Base-by-base conservation (phyloP, 2,888 invertebrate genomes). In the Cataglyphis altisquamis region DNA sequence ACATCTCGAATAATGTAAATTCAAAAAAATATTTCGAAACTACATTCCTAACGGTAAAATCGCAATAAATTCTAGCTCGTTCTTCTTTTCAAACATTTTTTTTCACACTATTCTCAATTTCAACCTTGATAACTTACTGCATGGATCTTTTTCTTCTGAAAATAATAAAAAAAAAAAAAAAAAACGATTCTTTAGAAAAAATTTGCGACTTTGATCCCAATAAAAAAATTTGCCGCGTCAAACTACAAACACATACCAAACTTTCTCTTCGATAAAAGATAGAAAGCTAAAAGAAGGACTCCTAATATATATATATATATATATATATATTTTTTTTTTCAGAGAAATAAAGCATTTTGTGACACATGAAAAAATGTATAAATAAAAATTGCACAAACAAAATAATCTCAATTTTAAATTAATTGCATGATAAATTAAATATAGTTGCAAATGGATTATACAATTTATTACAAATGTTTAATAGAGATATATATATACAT, bases 401-500 rank as follows among this genome's bases (percentile, higher is more conserved):
- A 39, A 75, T 25, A 39, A 66, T 39, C 12, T 55, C 1, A 36
- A n/a, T 55, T 36, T 36, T 62, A 55, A 57, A 82, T 39, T 12
- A 64, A 83, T 73, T 57, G 57, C n/a, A 83, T 25, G 36, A 83
- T 64, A 64, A 67, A 57, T 66, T 64, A 63, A 78, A 82, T 72
- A 68, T 67, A n/a, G 10, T 77, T 52, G 68, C 60, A 80, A 80
- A 78, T 55, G 29, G 36, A 66, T 67, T 67, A 32, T 80, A 83
- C 66, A 84, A 83, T 87, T 78, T 78, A 67, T 83, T 82, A 73
- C 81, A 81, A 82, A 78, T 55, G 15, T 70, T 78, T 67, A n/a
- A 66, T 78, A 52, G 18, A 48, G 0, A 52, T n/a, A 45, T 67
- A 39, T 77, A 73, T 48, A 85, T 67, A 62, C 70, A 72, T 60